A percentile compares a stretch with the other conserved stretches of the same genome.
Evolutionary conservation across 2,797 vertebrate species (phyloP).

Genomic region (Onychomys torridus): DNA sequence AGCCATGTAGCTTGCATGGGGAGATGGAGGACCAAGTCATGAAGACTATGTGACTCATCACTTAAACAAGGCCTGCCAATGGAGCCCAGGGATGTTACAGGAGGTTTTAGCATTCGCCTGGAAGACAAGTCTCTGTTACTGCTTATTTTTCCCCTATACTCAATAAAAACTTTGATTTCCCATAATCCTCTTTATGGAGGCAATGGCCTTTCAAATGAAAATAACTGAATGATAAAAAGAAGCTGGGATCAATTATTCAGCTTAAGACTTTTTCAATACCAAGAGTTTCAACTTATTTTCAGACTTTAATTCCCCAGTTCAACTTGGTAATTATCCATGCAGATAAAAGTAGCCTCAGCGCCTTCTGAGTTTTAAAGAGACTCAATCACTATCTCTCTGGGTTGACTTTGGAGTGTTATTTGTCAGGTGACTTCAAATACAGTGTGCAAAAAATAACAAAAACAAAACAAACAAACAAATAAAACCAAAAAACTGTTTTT

Average conservation of each 20-base stretch:
- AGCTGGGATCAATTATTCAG: slow-evolving; percentile 66
- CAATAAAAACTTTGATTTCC: slow-evolving; percentile 66
- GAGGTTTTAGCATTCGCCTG: slow-evolving; percentile 42
- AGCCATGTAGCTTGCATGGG: neutral
- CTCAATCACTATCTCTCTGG: slow-evolving; percentile 55
- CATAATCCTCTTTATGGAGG: slow-evolving; percentile 60
- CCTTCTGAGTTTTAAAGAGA: slow-evolving; percentile 44
- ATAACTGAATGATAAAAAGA: slow-evolving; percentile 57
- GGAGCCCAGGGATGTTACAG: neutral
- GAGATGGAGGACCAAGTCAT: neutral
- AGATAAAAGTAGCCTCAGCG: slow-evolving; percentile 64
- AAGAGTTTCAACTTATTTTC: slow-evolving; percentile 72
- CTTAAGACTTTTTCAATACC: slow-evolving; percentile 59
- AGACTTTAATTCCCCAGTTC: slow-evolving; percentile 69
- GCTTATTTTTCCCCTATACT: neutral
- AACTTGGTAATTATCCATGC: slow-evolving; percentile 66
- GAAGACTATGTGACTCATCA: slow-evolving; percentile 9
- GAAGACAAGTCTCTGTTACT: slow-evolving; percentile 22
- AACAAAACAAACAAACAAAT: too few relatives aligned
- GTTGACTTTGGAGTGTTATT: slow-evolving; percentile 63
- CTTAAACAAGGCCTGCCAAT: slow-evolving; percentile 29
- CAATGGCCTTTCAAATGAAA: slow-evolving; percentile 71
- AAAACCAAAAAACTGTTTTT: slow-evolving; percentile 67
- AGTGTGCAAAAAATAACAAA: slow-evolving; percentile 23
- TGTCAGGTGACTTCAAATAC: slow-evolving; percentile 52